These are phyloP conservation scores for Sinocyclocheilus rhinocerous DNA, from an alignment of 2,113 vertebrate species.

Conservation along the genomic window DNA sequence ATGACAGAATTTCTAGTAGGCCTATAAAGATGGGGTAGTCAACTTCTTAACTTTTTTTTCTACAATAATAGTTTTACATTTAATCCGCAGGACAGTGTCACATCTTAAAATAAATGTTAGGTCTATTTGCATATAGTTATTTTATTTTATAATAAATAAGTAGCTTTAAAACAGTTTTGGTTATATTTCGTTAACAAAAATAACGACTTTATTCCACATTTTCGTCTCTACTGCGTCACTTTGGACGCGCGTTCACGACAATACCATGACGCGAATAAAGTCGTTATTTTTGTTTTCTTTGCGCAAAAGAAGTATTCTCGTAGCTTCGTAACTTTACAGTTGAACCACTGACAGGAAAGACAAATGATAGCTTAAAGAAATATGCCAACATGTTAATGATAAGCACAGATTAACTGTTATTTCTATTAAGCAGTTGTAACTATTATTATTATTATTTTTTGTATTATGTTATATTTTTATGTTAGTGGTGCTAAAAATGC, in stretches of 20 bases:
- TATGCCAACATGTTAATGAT: not conserved
- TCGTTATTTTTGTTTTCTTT: too few species aligned
- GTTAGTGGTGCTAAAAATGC: not conserved
- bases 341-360: not conserved
- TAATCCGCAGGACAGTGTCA: not conserved
- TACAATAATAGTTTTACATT: not conserved
- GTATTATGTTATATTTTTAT: not conserved
- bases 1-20: not conserved
- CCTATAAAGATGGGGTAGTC: not conserved
- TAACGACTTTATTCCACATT: too few species aligned
- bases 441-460: not conserved
- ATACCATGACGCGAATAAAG: too few species aligned
- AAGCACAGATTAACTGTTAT: not conserved
- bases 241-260: too few species aligned
- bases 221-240: too few species aligned
- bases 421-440: not conserved
- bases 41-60: not conserved
- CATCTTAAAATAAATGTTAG: not conserved
- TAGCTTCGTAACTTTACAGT: too few species aligned
- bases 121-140: not conserved
- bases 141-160: not conserved
- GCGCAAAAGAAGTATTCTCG: too few species aligned
- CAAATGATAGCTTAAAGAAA: not conserved
- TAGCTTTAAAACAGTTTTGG: not conserved
- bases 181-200: too few species aligned